Base-by-base conservation (phyloP, 2,797 vertebrate species). In the Spatula clypeata region DNA sequence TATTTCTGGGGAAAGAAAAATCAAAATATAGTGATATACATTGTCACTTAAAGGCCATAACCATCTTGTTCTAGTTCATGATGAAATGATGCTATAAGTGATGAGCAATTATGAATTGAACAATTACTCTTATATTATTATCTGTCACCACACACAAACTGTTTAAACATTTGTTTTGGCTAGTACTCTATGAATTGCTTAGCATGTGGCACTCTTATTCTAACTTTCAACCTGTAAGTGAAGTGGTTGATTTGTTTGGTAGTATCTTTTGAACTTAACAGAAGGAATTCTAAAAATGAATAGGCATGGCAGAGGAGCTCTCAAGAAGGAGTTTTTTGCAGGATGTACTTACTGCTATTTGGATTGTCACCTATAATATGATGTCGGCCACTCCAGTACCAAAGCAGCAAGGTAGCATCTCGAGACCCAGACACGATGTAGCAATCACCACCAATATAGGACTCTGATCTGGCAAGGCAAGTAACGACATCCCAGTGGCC, bases 401-500 rank as follows among this genome's bases (percentile, higher is more conserved):
- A 99, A 66, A 99, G 98, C 75, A 99, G 98, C 95, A 99, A 98
- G 0, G 99, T 99, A 36, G 99, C 99, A 0, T 99, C 99, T 4
- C 99, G 98, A 49, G 99, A 99, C 26, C 99, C 99, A 1, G 99
- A 99, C 94, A 99, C 99, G 2, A 99, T 99, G 97, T 99, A 99
- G 97, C 99, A 99, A 94, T 99, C 99, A 6, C 99, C 99, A 20
- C 99, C 99, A 0, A 99, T 99, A 97, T 99, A 99, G 17, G 99
- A 99, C 97, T 99, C 99, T 0, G 99, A 99, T 86, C 99, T 97
- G 75, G 99, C 99, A 94, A 99, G 97, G 97, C 99, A 99, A 1
- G 99, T 99, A 97, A 99, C 99, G 13, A 99, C 99, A 45, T 99
- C 99, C 99, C 99, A 99, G 97, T 99, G 99, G 94, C 99, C 99